Base-by-base conservation (phyloP, 2,113 vertebrate species). In the Alectura lathami region DNA sequence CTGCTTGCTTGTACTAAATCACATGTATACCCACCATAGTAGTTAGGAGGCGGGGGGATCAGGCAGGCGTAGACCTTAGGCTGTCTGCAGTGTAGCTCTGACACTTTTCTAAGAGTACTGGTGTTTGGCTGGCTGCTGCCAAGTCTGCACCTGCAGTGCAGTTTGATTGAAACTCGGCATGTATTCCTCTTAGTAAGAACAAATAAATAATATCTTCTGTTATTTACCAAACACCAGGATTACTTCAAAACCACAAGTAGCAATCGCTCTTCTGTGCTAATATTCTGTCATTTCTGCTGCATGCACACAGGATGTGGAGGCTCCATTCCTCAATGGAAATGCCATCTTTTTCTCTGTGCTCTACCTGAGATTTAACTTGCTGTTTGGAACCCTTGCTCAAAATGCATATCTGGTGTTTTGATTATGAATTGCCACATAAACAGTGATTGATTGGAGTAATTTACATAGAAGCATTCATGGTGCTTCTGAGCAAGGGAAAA, bases 381-480 rank as follows among this genome's bases (percentile, higher is more conserved):
- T 83, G 3, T 93, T 96, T 92, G 89, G 79, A 95, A 78, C 79
- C 87, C 74, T 85, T 87, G 45, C 62, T 97, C 62, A 89, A 78
- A 97, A 93, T 96, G 60, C 80, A 7, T 92, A 81, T 96, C 88
- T 97, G 91, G 89, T 95, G 86, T 90, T 97, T 95, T 96, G 80
- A 93, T 97, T 97, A 96, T 64, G 74, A 73, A 97, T 97, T 97
- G 75, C 96, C 83, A 92, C 88, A 67, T 96, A 92, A 95, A 78
- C 86, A 94, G 74, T 97, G 96, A 96, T 97, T 97, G 96, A 96
- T 97, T 93, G 73, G 90, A 95, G 50, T 89, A 88, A 96, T 97
- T 97, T 97, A 73, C 94, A 94, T 92, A 93, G 95, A 93, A 95
- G 91, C 51, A 54, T 96, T 98, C 3, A 2, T 92, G 77, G 88